These are phyloP conservation scores for Urophycis tenuis DNA, from an alignment of 2,797 vertebrate genomes.

Conservation along the genomic window DNA sequence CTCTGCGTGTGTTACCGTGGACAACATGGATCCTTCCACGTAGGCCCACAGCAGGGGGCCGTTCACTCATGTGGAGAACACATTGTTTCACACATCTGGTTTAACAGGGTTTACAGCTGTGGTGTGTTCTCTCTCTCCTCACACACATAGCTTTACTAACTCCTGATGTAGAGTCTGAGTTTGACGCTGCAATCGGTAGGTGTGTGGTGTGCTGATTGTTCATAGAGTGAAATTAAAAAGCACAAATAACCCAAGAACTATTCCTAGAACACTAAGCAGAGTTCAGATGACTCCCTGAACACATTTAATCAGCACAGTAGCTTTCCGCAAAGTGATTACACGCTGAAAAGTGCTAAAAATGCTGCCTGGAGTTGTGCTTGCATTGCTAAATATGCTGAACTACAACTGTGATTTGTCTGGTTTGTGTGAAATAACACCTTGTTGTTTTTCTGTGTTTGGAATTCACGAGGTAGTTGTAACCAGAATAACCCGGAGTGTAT, in stretches of 20 bases:
- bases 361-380: background rate
- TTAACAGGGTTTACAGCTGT: slow-evolving; percentile 37
- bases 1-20: background rate
- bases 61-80: background rate
- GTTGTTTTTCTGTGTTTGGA: background rate
- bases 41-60: background rate
- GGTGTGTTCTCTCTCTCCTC: slow-evolving; percentile 51
- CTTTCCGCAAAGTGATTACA: background rate
- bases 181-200: slow-evolving; percentile 74
- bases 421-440: background rate
- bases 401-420: slow-evolving; percentile 1
- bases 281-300: background rate
- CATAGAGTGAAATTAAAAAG: background rate
- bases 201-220: slow-evolving; percentile 48
- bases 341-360: background rate
- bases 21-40: background rate
- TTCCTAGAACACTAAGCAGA: background rate
- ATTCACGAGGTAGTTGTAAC: background rate
- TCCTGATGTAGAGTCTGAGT: slow-evolving; percentile 68
- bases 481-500: background rate
- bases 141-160: slow-evolving; percentile 72
- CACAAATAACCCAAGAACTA: background rate
- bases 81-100: slow-evolving; percentile 1
- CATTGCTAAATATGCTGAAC: background rate
- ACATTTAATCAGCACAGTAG: background rate